Evolutionary conservation across 2,888 invertebrate species (phyloP).

Genomic region (Chalcosyrphus nemorum): DNA sequence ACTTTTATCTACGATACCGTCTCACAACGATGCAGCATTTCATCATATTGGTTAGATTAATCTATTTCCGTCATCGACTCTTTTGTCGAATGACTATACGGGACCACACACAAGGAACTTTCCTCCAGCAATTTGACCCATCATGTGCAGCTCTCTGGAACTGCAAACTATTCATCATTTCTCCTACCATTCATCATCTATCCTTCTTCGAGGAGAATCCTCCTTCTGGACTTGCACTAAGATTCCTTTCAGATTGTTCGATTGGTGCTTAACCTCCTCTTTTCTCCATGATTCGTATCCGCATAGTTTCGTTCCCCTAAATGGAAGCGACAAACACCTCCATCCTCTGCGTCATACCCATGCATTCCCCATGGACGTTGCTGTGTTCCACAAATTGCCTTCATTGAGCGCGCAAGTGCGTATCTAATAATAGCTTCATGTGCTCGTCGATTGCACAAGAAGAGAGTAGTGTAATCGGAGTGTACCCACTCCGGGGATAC

Average conservation of each 20-base stretch:
- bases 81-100: too few species aligned
- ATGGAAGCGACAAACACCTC: background rate
- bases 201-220: background rate
- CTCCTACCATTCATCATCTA: background rate
- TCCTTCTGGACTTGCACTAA: background rate
- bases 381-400: slow-evolving; percentile 36
- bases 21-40: too few species aligned
- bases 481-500: slow-evolving; percentile 45
- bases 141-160: too few species aligned
- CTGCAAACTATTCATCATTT: background rate
- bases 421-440: slow-evolving; percentile 63
- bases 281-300: background rate
- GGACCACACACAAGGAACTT: too few species aligned
- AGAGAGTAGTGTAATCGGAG: slow-evolving; percentile 44
- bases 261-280: background rate
- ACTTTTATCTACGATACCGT: too few species aligned
- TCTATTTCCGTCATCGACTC: too few species aligned
- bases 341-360: slow-evolving; percentile 1
- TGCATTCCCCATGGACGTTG: slow-evolving; percentile 42
- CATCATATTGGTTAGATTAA: too few species aligned
- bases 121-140: too few species aligned
- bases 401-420: slow-evolving; percentile 68
- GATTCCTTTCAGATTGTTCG: background rate
- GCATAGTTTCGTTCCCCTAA: slow-evolving; percentile 14
- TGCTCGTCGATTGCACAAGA: slow-evolving; percentile 38